A percentile compares a stretch with the other conserved stretches of the same genome.
These are phyloP conservation scores for Macroglossus sobrinus DNA, from an alignment of 2,113 vertebrate species.

Conservation along the genomic window DNA sequence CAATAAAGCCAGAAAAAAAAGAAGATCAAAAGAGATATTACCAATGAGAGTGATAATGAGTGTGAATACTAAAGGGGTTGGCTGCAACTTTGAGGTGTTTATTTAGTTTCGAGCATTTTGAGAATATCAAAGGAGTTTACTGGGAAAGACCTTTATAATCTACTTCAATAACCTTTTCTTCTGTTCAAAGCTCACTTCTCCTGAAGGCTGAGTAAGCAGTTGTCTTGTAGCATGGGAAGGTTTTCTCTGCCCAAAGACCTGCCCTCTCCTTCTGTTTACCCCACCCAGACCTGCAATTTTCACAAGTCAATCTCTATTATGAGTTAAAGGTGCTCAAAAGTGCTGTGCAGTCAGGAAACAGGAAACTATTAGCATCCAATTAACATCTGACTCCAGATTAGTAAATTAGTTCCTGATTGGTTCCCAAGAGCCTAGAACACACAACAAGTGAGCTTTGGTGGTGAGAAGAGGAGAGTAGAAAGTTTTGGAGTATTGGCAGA, in stretches of 20 bases:
- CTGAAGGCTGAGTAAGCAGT: background rate
- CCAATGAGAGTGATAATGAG: background rate
- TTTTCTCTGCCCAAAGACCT: background rate
- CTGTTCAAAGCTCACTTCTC: background rate
- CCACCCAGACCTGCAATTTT: background rate
- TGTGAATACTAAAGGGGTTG: background rate
- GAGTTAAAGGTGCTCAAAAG: background rate
- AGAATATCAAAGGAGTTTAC: background rate
- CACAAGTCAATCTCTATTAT: background rate
- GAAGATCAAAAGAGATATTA: background rate
- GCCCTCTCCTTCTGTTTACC: background rate
- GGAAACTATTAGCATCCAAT: background rate
- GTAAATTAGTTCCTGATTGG: background rate
- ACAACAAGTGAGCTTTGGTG: background rate
- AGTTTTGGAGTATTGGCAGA: background rate
- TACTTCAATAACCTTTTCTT: slow-evolving; percentile 16
- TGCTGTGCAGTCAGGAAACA: background rate
- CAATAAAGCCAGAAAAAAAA: background rate
- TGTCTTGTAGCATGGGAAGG: background rate
- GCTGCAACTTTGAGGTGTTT: background rate
- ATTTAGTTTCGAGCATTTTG: background rate
- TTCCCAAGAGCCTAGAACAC: background rate
- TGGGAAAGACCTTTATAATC: background rate
- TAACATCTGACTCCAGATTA: background rate
- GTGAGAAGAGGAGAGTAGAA: background rate